These are phyloP conservation scores for Calyptomena viridis DNA, from an alignment of 2,113 vertebrate genomes.

Conservation along the genomic window DNA sequence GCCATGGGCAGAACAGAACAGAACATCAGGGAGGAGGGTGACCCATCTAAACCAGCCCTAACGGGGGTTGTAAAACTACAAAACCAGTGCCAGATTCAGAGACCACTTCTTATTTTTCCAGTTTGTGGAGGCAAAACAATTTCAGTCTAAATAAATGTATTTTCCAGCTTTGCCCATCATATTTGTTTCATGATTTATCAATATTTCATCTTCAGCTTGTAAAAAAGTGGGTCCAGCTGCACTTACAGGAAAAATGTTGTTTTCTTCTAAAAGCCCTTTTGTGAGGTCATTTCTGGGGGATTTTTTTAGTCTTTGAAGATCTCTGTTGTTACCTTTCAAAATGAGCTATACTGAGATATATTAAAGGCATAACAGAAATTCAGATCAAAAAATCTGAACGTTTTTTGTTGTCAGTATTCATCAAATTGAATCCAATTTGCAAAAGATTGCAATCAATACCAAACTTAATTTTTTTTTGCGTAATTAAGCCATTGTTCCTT, in stretches of 20 bases:
- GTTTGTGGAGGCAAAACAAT: neutral
- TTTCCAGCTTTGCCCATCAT: fast-evolving
- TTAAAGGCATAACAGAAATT: neutral
- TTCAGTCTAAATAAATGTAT: neutral
- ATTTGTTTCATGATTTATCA: neutral
- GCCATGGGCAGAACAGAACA: fast-evolving
- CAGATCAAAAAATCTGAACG: neutral
- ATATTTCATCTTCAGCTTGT: neutral
- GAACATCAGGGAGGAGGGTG: neutral
- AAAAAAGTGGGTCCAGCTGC: neutral
- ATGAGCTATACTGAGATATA: neutral
- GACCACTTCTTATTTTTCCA: neutral
- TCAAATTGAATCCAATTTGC: neutral
- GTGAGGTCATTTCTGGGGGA: no score
- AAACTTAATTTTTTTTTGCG: neutral
- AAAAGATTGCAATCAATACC: neutral
- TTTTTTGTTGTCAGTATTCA: neutral
- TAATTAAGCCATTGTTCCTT: neutral
- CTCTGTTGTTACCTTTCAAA: neutral
- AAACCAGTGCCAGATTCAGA: neutral
- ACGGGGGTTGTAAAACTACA: no score
- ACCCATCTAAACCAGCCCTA: neutral
- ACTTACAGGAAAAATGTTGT: neutral
- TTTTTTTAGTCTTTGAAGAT: neutral
- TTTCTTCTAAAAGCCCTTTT: neutral